These are phyloP conservation scores for Chlamydotis undulata DNA, from an alignment of 2,113 vertebrate genomes.

Conservation along the genomic window DNA sequence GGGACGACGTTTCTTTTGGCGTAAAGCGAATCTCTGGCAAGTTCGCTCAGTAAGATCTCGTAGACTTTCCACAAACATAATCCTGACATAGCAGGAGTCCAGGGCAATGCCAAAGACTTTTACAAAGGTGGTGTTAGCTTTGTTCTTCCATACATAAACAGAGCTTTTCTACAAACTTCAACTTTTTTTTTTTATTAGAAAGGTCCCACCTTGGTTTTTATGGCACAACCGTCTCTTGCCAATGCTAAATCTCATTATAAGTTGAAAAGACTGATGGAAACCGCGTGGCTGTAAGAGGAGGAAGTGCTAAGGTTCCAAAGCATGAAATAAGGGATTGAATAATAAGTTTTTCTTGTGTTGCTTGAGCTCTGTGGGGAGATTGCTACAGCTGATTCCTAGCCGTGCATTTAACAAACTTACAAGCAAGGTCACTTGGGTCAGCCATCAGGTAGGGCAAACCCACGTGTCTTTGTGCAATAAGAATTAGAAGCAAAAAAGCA, in stretches of 20 bases:
- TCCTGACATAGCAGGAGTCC: not conserved
- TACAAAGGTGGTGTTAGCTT: not conserved
- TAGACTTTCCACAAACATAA: constrained; percentile 52
- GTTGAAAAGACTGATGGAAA: constrained; percentile 13
- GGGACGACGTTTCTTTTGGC: not conserved
- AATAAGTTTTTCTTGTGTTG: constrained; percentile 23
- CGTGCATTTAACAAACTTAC: not conserved
- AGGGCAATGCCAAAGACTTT: not conserved
- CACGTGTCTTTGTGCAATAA: not conserved
- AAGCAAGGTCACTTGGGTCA: not conserved
- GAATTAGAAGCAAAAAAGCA: not conserved
- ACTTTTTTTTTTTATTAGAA: not conserved
- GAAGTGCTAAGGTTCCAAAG: constrained; percentile 37
- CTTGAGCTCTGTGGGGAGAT: constrained; percentile 22
- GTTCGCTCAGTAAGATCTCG: not conserved
- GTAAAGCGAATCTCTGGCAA: not conserved
- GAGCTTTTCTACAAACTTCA: not conserved
- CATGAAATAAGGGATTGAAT: constrained; percentile 49
- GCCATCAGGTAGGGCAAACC: not conserved
- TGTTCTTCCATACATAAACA: not conserved
- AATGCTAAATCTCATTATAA: not conserved
- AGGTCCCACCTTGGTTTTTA: not conserved
- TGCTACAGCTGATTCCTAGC: constrained; percentile 38
- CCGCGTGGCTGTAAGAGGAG: not conserved
- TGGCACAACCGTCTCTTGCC: not conserved